phyloP scores from a whole-genome alignment of 2,888 invertebrate genomes.

The Cerceris ruficornis region DNA sequence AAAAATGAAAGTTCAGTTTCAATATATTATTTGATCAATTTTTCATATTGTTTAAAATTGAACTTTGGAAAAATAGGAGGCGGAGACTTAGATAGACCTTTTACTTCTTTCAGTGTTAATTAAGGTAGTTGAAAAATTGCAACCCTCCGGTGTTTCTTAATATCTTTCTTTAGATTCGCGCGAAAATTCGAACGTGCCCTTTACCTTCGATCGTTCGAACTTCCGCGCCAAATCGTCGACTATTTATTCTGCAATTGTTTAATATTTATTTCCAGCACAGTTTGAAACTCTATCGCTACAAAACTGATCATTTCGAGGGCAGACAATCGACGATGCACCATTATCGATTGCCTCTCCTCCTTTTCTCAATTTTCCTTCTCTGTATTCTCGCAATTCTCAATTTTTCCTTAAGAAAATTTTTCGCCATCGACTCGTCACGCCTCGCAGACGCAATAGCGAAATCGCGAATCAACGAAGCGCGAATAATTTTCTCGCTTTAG shows the following conservation, averaged over 20 bases:
- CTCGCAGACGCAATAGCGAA: no score
- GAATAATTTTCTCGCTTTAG: constrained; percentile 1
- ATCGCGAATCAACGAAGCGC: not conserved
- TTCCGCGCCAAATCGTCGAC: not conserved
- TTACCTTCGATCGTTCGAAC: constrained; percentile 6
- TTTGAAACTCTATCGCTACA: not conserved
- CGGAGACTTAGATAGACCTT: no score
- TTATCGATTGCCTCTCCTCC: constrained; percentile 42
- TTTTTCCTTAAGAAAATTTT: not conserved
- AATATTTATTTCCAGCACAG: no score
- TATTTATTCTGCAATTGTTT: no score
- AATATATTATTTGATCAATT: not conserved
- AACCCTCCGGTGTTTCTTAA: no score
- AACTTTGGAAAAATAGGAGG: not conserved
- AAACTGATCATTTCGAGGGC: constrained; percentile 30
- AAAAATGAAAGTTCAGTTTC: no score
- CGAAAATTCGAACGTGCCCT: constrained; percentile 14
- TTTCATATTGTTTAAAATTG: not conserved
- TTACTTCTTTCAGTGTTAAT: no score
- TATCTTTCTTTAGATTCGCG: not conserved
- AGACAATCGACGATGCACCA: constrained; percentile 43
- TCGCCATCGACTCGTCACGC: no score
- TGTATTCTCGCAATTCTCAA: not conserved
- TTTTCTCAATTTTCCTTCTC: constrained; percentile 3
- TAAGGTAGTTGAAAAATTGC: no score